Base-by-base conservation (phyloP, 2,888 invertebrate genomes). In the Spodoptera exigua region DNA sequence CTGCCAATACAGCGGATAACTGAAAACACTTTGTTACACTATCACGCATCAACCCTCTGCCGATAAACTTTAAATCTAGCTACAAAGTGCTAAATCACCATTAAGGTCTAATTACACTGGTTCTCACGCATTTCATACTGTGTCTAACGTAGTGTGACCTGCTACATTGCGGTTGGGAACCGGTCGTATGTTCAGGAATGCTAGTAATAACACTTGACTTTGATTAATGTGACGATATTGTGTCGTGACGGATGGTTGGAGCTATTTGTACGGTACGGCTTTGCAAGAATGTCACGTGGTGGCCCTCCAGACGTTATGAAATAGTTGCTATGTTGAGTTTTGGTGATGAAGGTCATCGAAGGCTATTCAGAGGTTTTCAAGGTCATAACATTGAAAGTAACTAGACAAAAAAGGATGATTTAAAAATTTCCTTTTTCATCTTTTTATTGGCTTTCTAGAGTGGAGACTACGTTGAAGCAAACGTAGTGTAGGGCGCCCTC, bases 131-230 rank as follows among this genome's bases (percentile, higher is more conserved):
- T 4, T 34, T 36, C 39, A 10, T 10, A 16, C 10, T 12, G 0
- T 2, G 2, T 27, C 46, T 56, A 40, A n/a, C 2, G n/a, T 21
- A 47, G 17, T 34, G 14, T 43, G 62, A 57, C n/a, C 58, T 51
- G 21, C 18, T 18, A 52, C 47, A 57, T 74, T 70, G 55, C 56
- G 48, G 32, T 39, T 3, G n/a, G 3, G 14, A 39, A 40, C 17
- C 47, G 44, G 36, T 58, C 16, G 44, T 49, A 40, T 21, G 44
- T 58, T 46, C 46, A 58, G 69, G 69, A 70, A 69, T 65, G 63
- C 49, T 53, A 56, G 73, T 55, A 75, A 78, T 78, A 78, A 67
- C 70, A 65, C 53, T 52, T 40, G 67, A 76, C 70, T 70, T 68
- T 78, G 76, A 76, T 78, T 70, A 66, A 76, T 78, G 73, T 40